A percentile compares a stretch with the other conserved stretches of the same genome.
phyloP scores from a whole-genome alignment of 92 coral and sea anemone genomes.

The Scolanthus callimorphus region DNA sequence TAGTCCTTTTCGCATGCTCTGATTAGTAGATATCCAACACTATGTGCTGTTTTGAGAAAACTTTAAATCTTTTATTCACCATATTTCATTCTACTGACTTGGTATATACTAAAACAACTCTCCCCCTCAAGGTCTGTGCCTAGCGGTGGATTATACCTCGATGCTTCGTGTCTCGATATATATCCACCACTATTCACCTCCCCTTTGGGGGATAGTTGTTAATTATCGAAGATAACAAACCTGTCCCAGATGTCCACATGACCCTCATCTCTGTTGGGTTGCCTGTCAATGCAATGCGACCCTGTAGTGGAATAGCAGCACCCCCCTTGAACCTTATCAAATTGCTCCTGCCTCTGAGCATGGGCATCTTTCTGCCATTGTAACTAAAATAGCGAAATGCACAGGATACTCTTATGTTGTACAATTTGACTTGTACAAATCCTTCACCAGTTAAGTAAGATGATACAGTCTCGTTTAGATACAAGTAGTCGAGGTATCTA shows the following conservation, averaged over 20 bases:
- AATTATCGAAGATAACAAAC: conserved; percentile 25
- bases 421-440: conserved; percentile 45
- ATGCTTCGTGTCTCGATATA: too few relatives aligned
- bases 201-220: too few relatives aligned
- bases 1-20: too few relatives aligned
- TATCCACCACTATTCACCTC: too few relatives aligned
- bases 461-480: conserved; percentile 40
- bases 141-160: too few relatives aligned
- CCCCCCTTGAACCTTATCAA: conserved; percentile 69
- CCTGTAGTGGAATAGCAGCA: conserved; percentile 55
- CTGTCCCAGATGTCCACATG: conserved; percentile 88
- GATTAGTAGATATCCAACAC: too few relatives aligned
- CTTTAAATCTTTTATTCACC: too few relatives aligned
- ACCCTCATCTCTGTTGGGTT: conserved; percentile 74
- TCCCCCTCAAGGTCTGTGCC: too few relatives aligned
- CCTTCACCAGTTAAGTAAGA: conserved; percentile 63
- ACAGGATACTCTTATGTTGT: conserved; percentile 77
- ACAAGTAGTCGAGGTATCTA: conserved; percentile 61
- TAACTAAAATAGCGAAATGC: conserved; percentile 68
- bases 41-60: too few relatives aligned
- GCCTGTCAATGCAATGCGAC: conserved; percentile 73
- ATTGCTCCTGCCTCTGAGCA: conserved; percentile 47
- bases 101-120: too few relatives aligned
- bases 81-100: too few relatives aligned
- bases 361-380: conserved; percentile 20